A percentile compares a stretch with the other conserved stretches of the same genome.
Conservation (phyloP, 2,888 invertebrate genomes). For the Zaprionus bogoriensis region DNA sequence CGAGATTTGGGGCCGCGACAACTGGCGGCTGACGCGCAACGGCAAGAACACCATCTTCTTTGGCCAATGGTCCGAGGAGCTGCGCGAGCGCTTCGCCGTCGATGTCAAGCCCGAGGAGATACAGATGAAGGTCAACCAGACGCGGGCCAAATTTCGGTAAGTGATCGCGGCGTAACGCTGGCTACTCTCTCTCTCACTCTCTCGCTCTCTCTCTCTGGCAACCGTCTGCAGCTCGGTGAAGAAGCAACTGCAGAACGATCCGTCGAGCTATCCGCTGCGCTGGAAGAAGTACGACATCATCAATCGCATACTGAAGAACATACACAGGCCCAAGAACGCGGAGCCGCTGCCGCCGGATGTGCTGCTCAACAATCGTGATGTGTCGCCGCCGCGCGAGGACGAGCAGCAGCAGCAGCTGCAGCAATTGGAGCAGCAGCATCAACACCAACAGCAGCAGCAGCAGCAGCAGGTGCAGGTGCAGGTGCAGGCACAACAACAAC, state of each 20-base stretch:
- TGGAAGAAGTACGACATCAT: slow-evolving; percentile 79
- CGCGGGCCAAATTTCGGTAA: slow-evolving; percentile 79
- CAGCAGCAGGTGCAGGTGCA: slow-evolving; percentile 20
- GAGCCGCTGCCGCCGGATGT: slow-evolving; percentile 77
- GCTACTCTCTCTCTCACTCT: too few species aligned
- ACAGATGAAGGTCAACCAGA: slow-evolving; percentile 80
- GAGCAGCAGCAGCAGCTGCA: slow-evolving; percentile 36
- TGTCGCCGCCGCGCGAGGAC: slow-evolving; percentile 67
- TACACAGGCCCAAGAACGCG: slow-evolving; percentile 77
- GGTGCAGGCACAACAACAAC: slow-evolving; percentile 16
- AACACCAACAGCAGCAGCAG: slow-evolving; percentile 23
- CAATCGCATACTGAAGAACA: slow-evolving; percentile 75
- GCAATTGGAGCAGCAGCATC: slow-evolving; percentile 13
- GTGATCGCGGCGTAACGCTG: slow-evolving; percentile 4
- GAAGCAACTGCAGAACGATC: slow-evolving; percentile 61
- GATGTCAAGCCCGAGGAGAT: slow-evolving; percentile 79
- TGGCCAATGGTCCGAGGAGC: slow-evolving; percentile 74
- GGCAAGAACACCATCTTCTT: slow-evolving; percentile 79
- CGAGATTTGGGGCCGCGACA: slow-evolving; percentile 80
- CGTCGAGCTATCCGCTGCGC: slow-evolving; percentile 53
- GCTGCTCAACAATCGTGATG: slow-evolving; percentile 76
- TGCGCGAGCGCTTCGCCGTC: slow-evolving; percentile 68
- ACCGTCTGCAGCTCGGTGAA: slow-evolving; percentile 70
- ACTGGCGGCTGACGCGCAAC: slow-evolving; percentile 77
- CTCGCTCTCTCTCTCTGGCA: too few species aligned